phyloP scores from a whole-genome alignment of 2,797 vertebrate genomes.

The Hippopotamyrus pictus region DNA sequence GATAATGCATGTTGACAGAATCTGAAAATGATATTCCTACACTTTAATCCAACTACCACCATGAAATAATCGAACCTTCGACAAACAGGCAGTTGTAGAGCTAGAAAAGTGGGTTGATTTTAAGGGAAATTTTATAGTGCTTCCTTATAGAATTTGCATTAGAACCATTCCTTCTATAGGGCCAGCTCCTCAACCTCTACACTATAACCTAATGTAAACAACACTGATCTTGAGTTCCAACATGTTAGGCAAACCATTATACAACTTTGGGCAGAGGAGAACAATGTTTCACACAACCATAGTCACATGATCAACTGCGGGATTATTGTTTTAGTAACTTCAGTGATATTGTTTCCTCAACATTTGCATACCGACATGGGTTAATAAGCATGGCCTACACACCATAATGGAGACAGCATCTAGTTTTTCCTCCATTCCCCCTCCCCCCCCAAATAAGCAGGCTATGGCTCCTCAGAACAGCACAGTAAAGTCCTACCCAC shows the following conservation, averaged over 20 bases:
- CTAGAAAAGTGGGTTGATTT: background rate
- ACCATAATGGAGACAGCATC: background rate
- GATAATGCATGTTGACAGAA: background rate
- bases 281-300: background rate
- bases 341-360: background rate
- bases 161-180: background rate
- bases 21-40: background rate
- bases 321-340: background rate
- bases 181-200: background rate
- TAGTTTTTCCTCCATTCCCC: background rate
- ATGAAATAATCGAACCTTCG: background rate
- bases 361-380: background rate
- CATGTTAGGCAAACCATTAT: background rate
- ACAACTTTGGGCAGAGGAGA: background rate
- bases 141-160: background rate
- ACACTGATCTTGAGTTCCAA: background rate
- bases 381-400: background rate
- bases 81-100: background rate
- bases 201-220: background rate
- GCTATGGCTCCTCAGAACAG: background rate
- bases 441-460: background rate
- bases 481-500: background rate
- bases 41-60: background rate
- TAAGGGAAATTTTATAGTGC: background rate
- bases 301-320: background rate